Evolutionary conservation across 1,140 invertebrate genomes (phyloP), one percentile per base, ranked within the genome.

Genomic region (Macrobrachium nipponense): DNA sequence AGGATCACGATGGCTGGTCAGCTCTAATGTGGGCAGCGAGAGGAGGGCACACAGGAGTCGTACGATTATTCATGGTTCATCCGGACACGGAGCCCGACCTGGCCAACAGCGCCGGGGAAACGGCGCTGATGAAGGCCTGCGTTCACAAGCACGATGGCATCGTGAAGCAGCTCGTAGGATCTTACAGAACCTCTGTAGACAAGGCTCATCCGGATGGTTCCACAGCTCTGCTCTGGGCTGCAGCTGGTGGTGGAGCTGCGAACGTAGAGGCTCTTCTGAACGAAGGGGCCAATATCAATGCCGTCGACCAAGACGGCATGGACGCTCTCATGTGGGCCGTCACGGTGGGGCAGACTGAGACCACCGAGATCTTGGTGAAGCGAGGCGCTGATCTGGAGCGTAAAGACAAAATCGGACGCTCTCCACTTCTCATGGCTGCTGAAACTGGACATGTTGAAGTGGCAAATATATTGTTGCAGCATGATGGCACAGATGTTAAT

Each of bases 1-100:
- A 90, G 90, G 90, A 91, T 73, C 64, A 89, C n/a, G 89, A 89
- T 44, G 90, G 90, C n/a, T 90, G 89, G 73, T 89, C 89, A 18
- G 89, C 90, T 10, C 87, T 91, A 17, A 83, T 90, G 62, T 89
- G 90, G 81, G 90, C 90, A 11, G 77, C 90, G 15, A 89, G 89
- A 60, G 90, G 89, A 76, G 90, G 91, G 12, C 64, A 90, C 73
- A 73, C 70, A 23, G 89, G 89, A 61, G 89, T 91, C 70, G 90
- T 90, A 11, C 61, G 87, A 36, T 78, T 89, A n/a, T 87, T 90
- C 36, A 64, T 90, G 44, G 88, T 89, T 2, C 75, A 88, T 83
- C 88, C 89, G 0, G 82, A 87, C 61, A 84, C 88, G 7, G 89
- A 90, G 51, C 84, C 88, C 20, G 88, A 89, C 80, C 82, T 90